Evolutionary conservation across 2,113 vertebrate species (phyloP), one percentile per base, ranked within the genome.

Genomic region (Rhea pennata): DNA sequence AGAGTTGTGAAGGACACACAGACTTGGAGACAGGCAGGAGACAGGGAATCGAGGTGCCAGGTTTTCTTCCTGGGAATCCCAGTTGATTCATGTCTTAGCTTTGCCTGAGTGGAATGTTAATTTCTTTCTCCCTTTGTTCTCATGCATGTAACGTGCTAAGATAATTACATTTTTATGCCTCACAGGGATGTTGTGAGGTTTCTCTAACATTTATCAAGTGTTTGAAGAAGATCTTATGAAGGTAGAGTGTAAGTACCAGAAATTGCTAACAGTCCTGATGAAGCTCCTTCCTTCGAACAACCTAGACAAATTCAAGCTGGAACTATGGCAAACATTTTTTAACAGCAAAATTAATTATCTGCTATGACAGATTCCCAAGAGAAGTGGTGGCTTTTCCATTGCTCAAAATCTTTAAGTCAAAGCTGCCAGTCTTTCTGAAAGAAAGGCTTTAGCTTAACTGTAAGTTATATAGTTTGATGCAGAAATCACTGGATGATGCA

Each of bases 221-320:
- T 95, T 96, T 93, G 92, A 96, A 91, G 94, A 90, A 90, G 88
- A 96, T 95, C 92, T 94, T 94, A 87, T 70, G 92, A 90, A 96
- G 90, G 90, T 89, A 70, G 70, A 92, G 61, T 65, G 62, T 69
- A 81, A 90, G 88, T 56, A 61, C 58, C 84, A 90, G 36, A 21
- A 94, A 59, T 39, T 73, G 44, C 71, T 87, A 72, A 78, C 53
- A 58, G 84, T 58, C 84, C 72, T 62, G 53, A 82, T 0, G 5
- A 95, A 93, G 89, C 91, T 76, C 62, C 91, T 88, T 90, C 92
- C 79, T 92, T 66, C 6, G 1, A 96, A 82, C 89, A 82, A 85
- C 0, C 0, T 15, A 85, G 76, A 69, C 53, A 91, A 94, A 89
- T 85, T 66, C 58, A 82, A 85, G 40, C 46, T 79, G 58, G 44